These are phyloP conservation scores for Triops cancriformis DNA, from an alignment of 1,140 invertebrate species.

Conservation along the genomic window DNA sequence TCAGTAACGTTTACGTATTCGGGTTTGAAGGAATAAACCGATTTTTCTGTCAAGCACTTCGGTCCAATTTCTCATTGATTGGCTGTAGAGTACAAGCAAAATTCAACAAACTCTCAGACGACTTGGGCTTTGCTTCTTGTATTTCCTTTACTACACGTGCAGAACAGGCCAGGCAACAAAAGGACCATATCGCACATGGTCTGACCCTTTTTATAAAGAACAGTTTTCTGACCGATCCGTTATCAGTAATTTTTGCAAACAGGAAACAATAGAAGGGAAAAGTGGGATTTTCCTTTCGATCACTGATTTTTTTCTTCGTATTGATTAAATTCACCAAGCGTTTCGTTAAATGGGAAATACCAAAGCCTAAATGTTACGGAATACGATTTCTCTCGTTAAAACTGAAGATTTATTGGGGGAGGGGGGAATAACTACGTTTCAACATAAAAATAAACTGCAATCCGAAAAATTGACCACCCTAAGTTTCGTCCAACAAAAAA, in stretches of 20 bases:
- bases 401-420: neutral
- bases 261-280: neutral
- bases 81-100: too few species aligned
- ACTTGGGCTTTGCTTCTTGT: neutral
- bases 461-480: neutral
- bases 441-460: neutral
- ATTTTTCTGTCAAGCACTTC: too few species aligned
- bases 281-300: neutral
- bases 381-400: neutral
- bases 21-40: too few species aligned
- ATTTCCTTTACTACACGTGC: conserved; percentile 7
- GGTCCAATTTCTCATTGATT: too few species aligned
- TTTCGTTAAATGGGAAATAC: neutral
- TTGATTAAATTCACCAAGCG: neutral
- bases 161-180: conserved; percentile 6
- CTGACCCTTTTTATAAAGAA: neutral
- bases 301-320: neutral
- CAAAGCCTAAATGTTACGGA: conserved; percentile 4
- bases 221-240: neutral
- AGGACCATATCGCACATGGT: neutral
- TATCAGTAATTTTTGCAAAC: neutral
- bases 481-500: neutral
- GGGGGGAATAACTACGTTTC: neutral
- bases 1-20: too few species aligned
- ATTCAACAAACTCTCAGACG: neutral